Base-by-base conservation (phyloP, 2,797 vertebrate species). In the Antrozous pallidus region DNA sequence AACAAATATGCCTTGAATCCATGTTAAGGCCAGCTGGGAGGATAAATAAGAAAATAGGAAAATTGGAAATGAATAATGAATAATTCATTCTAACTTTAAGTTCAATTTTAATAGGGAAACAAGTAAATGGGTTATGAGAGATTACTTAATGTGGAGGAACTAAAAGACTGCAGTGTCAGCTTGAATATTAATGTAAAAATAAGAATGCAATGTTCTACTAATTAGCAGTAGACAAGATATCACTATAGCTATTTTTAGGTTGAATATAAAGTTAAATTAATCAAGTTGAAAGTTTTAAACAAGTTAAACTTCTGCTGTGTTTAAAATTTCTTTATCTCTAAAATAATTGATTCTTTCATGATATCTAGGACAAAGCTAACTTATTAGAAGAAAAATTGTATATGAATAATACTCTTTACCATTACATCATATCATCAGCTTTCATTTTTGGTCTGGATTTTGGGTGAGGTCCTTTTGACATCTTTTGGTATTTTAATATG, bases 71-170 rank as follows among this genome's bases (percentile, higher is more conserved):
- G 36, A 77, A 38, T 85, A 81, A 92, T 70, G 63, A 91, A 70
- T 78, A 88, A 93, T 78, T 88, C 49, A 74, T 88, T 69, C n/a
- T 77, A 61, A 81, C 16, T 87, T 93, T 67, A 78, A 91, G 49
- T 82, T 93, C 85, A 85, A 16, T 93, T 94, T 93, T 90, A 31
- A 95, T 47, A 85, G 82, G 67, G 90, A 93, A 95, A 87, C 38
- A 88, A 84, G 40, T 40, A 90, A 92, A 78, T 86, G 51, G 45
- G 51, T 71, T 88, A 51, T 18, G 17, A 42, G 78, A 94, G 67
- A 87, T 81, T 87, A 87, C 31, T 56, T 78, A 85, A 33, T 90
- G 49, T 87, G 33, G 13, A 92, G 63, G 40, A 96, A 96, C 4
- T 91, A 87, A 88, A 84, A 92, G n/a, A 94, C 36, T 49, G 73